Conservation (phyloP, 2,797 vertebrate genomes). For the Dallia pectoralis region DNA sequence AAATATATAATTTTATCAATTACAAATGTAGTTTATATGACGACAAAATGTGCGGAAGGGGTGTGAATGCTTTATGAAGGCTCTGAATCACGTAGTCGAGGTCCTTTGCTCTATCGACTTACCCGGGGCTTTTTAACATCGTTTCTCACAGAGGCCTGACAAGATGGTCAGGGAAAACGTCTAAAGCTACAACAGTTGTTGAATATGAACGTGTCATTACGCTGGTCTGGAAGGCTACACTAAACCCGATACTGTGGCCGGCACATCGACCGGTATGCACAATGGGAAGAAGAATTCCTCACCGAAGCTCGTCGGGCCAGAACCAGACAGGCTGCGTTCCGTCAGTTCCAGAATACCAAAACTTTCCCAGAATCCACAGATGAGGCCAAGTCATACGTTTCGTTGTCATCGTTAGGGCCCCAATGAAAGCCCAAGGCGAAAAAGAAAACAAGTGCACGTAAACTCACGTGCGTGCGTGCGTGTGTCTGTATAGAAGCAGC, state of each 20-base stretch:
- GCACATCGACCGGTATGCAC: constrained; percentile 25
- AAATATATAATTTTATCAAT: no score
- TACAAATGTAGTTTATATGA: no score
- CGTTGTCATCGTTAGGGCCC: constrained; percentile 65
- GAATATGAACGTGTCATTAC: constrained; percentile 64
- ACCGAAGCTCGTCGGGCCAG: constrained; percentile 46
- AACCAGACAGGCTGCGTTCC: constrained; percentile 74
- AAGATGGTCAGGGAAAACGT: not conserved
- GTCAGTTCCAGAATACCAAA: constrained; percentile 76
- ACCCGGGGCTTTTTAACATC: not conserved
- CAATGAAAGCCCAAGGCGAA: constrained; percentile 68
- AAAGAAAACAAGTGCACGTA: constrained; percentile 26
- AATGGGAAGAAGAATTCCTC: constrained; percentile 37
- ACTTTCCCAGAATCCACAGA: constrained; percentile 71
- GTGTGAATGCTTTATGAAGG: no score
- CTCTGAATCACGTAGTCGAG: not conserved
- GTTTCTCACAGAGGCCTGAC: not conserved
- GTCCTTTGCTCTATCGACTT: not conserved
- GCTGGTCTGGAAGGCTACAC: constrained; percentile 48
- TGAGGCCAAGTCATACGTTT: constrained; percentile 72
- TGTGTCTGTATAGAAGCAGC: constrained; percentile 31
- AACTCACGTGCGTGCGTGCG: constrained; percentile 11
- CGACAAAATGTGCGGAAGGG: no score
- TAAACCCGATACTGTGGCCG: constrained; percentile 31
- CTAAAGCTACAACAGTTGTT: not conserved